Conservation (phyloP, 2,888 invertebrate genomes). For the Hypolimnas misippus region DNA sequence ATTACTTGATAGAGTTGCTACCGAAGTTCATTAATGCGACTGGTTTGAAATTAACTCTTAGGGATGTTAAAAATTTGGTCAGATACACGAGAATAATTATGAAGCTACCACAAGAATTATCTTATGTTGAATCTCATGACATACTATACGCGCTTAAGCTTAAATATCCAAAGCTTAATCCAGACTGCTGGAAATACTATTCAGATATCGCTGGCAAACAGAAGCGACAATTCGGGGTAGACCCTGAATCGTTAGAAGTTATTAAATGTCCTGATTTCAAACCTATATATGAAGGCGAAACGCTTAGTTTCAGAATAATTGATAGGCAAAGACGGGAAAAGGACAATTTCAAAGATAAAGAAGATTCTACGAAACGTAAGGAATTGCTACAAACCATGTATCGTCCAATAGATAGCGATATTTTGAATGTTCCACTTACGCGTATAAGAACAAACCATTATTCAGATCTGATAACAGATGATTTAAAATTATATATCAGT, state of each 20-base stretch:
- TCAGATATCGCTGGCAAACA: slow-evolving; percentile 75
- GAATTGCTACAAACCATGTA: slow-evolving; percentile 64
- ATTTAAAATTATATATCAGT: slow-evolving; percentile 71
- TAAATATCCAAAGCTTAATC: slow-evolving; percentile 66
- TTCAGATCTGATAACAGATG: slow-evolving; percentile 68
- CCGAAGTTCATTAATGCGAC: slow-evolving; percentile 72
- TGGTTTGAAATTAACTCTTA: slow-evolving; percentile 67
- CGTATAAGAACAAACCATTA: slow-evolving; percentile 70
- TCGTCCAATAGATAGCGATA: slow-evolving; percentile 59
- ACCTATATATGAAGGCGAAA: slow-evolving; percentile 62
- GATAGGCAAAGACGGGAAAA: slow-evolving; percentile 70
- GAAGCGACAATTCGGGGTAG: slow-evolving; percentile 76
- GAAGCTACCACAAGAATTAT: slow-evolving; percentile 66
- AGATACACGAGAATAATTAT: slow-evolving; percentile 72
- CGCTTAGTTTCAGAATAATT: slow-evolving; percentile 65
- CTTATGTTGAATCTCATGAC: slow-evolving; percentile 65
- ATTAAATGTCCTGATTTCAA: slow-evolving; percentile 67
- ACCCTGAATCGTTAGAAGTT: slow-evolving; percentile 69
- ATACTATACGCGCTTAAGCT: slow-evolving; percentile 60
- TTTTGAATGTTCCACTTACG: slow-evolving; percentile 61
- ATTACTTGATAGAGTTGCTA: slow-evolving; percentile 67
- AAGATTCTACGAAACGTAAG: slow-evolving; percentile 49
- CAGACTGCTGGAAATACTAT: slow-evolving; percentile 74
- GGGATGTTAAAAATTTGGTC: slow-evolving; percentile 64
- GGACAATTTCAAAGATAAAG: slow-evolving; percentile 53